Base-by-base conservation (phyloP, 2,797 vertebrate species). In the Gymnoscopelus braueri region DNA sequence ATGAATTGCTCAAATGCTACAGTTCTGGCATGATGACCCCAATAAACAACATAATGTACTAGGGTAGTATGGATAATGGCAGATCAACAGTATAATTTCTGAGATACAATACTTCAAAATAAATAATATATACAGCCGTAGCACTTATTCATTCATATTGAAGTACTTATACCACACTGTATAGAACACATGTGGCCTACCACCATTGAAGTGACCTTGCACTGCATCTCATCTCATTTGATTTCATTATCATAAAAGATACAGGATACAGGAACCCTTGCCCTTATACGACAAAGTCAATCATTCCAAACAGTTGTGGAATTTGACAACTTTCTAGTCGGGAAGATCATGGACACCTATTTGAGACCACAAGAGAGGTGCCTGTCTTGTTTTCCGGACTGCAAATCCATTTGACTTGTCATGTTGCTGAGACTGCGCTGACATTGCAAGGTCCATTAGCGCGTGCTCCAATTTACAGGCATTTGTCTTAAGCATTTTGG, bases 401-500 rank as follows among this genome's bases (percentile, higher is more conserved):
- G 50, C 57, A 26, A 32, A 72, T 87, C 73, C 70, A 75, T 88
- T 83, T 67, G 69, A 67, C 80, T 83, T 76, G 73, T 89, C 87
- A 71, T 86, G 80, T 83, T 81, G 81, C 65, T 60, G 77, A 84
- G 85, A 77, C 75, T 23, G 32, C 79, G 78, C 79, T 86, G 85
- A 91, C 84, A 88, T 67, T 79, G 82, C 71, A 61, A 53, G 75
- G 77, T 85, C 84, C 82, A 86, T 92, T 89, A 88, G 86, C 77
- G 67, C 23, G 67, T 26, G 67, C 72, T 82, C 80, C 77, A 69
- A 44, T 87, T 76, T 80, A 77, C 67, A 65, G 80, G 79, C 69
- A 13, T 84, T 83, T 19, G 64, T 89, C 85, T 88, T 79, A 63
- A 72, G 75, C 80, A 76, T 88, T 89, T 82, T 86, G 85, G 83